Conservation (phyloP, 2,888 invertebrate species). For the Scaptomyza polygonia region DNA sequence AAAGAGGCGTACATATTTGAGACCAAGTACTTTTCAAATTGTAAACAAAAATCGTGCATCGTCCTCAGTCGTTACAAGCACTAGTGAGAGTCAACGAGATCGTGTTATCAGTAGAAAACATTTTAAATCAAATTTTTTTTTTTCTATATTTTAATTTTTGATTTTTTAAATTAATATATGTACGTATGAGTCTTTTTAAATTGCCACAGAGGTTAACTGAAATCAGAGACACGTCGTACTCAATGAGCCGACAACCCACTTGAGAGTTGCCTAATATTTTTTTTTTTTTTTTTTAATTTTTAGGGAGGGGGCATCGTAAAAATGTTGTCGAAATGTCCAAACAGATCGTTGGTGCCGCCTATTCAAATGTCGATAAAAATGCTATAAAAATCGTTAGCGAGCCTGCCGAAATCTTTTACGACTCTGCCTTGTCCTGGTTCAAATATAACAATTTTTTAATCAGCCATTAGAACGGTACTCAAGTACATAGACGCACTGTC, state of each 20-base stretch:
- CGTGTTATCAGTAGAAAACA: slow-evolving; percentile 54
- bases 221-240: slow-evolving; percentile 45
- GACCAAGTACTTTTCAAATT: slow-evolving; percentile 19
- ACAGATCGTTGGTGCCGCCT: slow-evolving; percentile 79
- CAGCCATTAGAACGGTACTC: slow-evolving; percentile 52
- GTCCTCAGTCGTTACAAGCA: slow-evolving; percentile 31
- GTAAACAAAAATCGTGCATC: slow-evolving; percentile 55
- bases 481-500: slow-evolving; percentile 43
- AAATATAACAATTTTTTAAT: slow-evolving; percentile 70
- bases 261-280: slow-evolving; percentile 53
- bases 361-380: slow-evolving; percentile 80
- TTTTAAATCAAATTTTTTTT: slow-evolving; percentile 17
- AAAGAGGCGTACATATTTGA: not conserved
- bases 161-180: slow-evolving; percentile 29
- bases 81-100: slow-evolving; percentile 17
- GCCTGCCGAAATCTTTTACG: slow-evolving; percentile 42
- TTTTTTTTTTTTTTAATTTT: slow-evolving; percentile 25
- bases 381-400: slow-evolving; percentile 66
- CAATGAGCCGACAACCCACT: slow-evolving; percentile 56
- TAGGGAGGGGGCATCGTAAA: slow-evolving; percentile 46
- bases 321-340: slow-evolving; percentile 78
- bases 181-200: slow-evolving; percentile 48
- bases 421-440: slow-evolving; percentile 68
- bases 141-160: slow-evolving; percentile 31
- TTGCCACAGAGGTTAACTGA: slow-evolving; percentile 70